Evolutionary conservation across 35 echinoderm and acorn worm species (phyloP).

Genomic region (Apostichopus japonicus): DNA sequence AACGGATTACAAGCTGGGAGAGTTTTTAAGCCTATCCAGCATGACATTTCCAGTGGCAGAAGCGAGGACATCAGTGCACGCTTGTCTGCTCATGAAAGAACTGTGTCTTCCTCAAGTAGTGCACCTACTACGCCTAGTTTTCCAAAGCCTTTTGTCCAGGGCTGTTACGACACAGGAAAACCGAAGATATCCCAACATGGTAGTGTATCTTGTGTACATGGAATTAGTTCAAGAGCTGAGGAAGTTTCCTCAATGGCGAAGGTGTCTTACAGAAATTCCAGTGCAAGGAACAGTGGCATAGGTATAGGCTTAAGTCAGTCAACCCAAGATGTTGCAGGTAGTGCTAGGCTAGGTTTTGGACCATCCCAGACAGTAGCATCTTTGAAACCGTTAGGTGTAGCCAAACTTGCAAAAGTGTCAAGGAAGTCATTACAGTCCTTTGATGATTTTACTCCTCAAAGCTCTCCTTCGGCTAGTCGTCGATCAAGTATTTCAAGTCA

Average conservation of each 20-base stretch:
- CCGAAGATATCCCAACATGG: slow-evolving; percentile 15
- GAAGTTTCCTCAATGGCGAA: slow-evolving; percentile 34
- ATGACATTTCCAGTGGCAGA: not conserved
- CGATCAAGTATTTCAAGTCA: slow-evolving; percentile 66
- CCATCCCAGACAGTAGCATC: not conserved
- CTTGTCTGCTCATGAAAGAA: slow-evolving; percentile 38
- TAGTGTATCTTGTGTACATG: not conserved
- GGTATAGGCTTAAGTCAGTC: not conserved
- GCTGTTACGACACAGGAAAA: slow-evolving; percentile 26
- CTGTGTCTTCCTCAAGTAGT: slow-evolving; percentile 28
- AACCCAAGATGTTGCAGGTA: not conserved
- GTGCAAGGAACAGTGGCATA: not conserved
- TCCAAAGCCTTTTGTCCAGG: slow-evolving; percentile 48
- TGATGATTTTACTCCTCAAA: slow-evolving; percentile 56
- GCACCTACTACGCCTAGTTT: slow-evolving; percentile 59
- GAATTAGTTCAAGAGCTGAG: slow-evolving; percentile 28
- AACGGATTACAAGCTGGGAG: slow-evolving; percentile 37
- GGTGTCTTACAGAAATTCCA: slow-evolving; percentile 24
- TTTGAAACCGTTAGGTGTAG: slow-evolving; percentile 49
- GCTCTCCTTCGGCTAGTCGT: slow-evolving; percentile 49
- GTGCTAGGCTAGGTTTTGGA: slow-evolving; percentile 11
- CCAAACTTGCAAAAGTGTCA: slow-evolving; percentile 61
- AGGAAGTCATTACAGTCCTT: slow-evolving; percentile 68
- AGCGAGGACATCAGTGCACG: slow-evolving; percentile 10
- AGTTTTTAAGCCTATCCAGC: slow-evolving; percentile 49